Percentiles rank a stretch among this genome's conserved stretches.
Evolutionary conservation across 53 echinoderm and acorn worm genomes (phyloP).

Genomic region (Paelopatides confundens): DNA sequence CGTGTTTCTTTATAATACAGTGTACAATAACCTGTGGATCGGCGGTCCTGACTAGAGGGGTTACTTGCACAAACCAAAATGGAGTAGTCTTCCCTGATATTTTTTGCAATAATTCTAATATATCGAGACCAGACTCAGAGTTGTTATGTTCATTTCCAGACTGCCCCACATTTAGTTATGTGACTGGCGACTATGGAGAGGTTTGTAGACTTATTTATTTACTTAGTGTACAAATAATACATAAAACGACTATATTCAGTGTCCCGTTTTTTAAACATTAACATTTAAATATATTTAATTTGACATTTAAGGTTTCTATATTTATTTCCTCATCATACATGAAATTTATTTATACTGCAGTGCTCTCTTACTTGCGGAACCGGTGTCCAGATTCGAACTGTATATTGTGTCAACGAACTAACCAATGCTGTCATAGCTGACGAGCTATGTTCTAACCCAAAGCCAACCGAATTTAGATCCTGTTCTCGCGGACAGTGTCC

Average conservation of each 20-base stretch:
- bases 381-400: conserved; percentile 71
- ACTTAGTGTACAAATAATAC: no score
- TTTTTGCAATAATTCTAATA: conserved; percentile 30
- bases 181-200: conserved; percentile 33
- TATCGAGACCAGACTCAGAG: conserved; percentile 2
- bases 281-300: no score
- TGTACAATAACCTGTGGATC: conserved; percentile 78
- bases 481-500: conserved; percentile 61
- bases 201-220: no score
- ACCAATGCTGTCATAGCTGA: conserved; percentile 57
- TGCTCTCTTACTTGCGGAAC: conserved; percentile 78
- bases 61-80: conserved; percentile 51
- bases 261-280: no score
- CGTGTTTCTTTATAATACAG: no score
- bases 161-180: conserved; percentile 51
- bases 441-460: conserved; percentile 57
- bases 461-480: conserved; percentile 41
- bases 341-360: conserved; percentile 60
- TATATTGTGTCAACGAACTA: conserved; percentile 68
- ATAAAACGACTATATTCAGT: no score
- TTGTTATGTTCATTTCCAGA: conserved; percentile 22
- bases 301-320: no score
- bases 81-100: conserved; percentile 17
- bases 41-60: conserved; percentile 46
- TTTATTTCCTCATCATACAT: no score